Evolutionary conservation across 2,888 invertebrate genomes (phyloP), one percentile per base, ranked within the genome.

Genomic region (Nasonovia ribisnigri): DNA sequence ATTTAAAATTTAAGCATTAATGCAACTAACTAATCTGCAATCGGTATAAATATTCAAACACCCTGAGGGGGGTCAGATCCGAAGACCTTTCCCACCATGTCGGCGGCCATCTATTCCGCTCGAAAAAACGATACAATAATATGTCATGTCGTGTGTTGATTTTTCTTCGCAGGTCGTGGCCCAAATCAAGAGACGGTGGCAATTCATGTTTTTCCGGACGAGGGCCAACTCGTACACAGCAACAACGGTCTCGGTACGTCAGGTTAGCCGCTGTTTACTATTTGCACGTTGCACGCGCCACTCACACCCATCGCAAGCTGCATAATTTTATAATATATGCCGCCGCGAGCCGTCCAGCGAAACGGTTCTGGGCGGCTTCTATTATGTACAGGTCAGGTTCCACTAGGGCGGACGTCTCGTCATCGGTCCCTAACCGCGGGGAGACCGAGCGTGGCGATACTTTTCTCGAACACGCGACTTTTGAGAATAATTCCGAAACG

Each of bases 171-270:
- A 97, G 97, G 97, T 97, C 94, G 97, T 98, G 95, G 97, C 98
- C 94, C 98, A 98, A 96, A 97, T 98, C 95, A 97, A 98, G 95
- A 97, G 98, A 94, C 97, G 97, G 96, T 98, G 98, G 98, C 97
- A 97, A 93, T 96, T 96, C 60, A 96, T 96, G 90, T 97, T 97
- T 95, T 97, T 98, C 95, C 97, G 98, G 92, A 97, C 98, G 94
- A 96, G 98, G 94, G 97, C 98, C 95, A 98, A 98, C 96, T 98
- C 98, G 95, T 97, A 98, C 96, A 98, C 98, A 95, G 98, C 97
- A 91, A 98, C 98, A 95, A 98, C 98, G 95, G 98, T 98, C 95
- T 98, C 98, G 97, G 98, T 98, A 97, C 97, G 98, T 96, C 95
- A 96, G 96, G 95, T 95, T 94, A 94, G 94, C 90, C 42, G 48